phyloP scores from a whole-genome alignment of 2,888 invertebrate species.

The Trilocha varians region DNA sequence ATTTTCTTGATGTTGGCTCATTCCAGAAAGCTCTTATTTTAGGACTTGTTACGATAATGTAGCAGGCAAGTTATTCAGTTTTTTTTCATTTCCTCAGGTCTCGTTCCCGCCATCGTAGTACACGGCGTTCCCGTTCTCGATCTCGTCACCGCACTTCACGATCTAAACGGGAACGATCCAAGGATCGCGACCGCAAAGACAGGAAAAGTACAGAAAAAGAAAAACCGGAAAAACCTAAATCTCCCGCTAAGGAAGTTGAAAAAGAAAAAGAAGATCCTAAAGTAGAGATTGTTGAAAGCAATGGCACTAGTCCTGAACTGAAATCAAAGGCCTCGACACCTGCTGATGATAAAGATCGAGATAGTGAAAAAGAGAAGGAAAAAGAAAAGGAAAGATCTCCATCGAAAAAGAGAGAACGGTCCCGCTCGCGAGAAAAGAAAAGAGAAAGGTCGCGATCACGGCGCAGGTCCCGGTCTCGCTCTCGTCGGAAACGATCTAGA shows the following conservation, averaged over 20 bases:
- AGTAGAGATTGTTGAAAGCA: constrained; percentile 39
- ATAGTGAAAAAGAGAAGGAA: constrained; percentile 27
- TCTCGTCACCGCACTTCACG: constrained; percentile 73
- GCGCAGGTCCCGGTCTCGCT: constrained; percentile 74
- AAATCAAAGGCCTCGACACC: constrained; percentile 49
- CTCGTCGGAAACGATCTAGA: constrained; percentile 61
- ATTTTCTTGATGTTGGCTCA: no score
- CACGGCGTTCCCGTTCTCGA: constrained; percentile 65
- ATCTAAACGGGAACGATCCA: constrained; percentile 45
- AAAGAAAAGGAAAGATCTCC: constrained; percentile 49
- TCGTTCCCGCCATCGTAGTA: constrained; percentile 70
- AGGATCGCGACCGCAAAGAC: constrained; percentile 26
- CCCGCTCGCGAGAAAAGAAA: constrained; percentile 58
- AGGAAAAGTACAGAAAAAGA: constrained; percentile 44
- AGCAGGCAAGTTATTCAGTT: background rate
- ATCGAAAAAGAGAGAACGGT: constrained; percentile 58
- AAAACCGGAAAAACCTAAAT: constrained; percentile 45
- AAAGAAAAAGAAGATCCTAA: constrained; percentile 45
- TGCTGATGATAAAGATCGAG: constrained; percentile 39
- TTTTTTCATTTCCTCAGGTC: constrained; percentile 4
- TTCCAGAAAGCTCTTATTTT: no score
- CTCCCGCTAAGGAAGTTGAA: constrained; percentile 33
- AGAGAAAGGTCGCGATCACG: constrained; percentile 72
- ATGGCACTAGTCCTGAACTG: constrained; percentile 36
- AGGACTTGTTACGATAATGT: background rate